Evolutionary conservation across 2,888 invertebrate species (phyloP).

Genomic region (Athrips mouffetella): DNA sequence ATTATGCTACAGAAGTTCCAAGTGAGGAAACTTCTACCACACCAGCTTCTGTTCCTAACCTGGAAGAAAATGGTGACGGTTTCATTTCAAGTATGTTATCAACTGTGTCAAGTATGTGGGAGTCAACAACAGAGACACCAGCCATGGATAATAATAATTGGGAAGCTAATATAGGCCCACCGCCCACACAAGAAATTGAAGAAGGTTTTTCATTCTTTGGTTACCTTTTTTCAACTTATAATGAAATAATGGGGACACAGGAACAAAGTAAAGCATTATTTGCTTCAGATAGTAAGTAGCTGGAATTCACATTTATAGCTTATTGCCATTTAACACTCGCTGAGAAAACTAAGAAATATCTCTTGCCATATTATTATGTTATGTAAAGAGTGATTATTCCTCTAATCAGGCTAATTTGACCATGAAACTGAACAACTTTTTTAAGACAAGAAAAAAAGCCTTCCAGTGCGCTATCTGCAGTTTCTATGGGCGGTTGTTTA

Average conservation of each 20-base stretch:
- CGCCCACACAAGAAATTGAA: slow-evolving; percentile 31
- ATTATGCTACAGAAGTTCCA: not conserved
- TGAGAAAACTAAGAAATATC: too few relatives aligned
- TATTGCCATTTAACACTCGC: too few relatives aligned
- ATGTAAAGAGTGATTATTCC: too few relatives aligned
- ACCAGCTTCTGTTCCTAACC: slow-evolving; percentile 23
- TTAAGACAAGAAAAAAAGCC: too few relatives aligned
- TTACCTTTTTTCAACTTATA: slow-evolving; percentile 52
- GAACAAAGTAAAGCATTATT: slow-evolving; percentile 61
- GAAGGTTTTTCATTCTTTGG: slow-evolving; percentile 56
- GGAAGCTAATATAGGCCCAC: slow-evolving; percentile 6
- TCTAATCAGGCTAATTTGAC: too few relatives aligned
- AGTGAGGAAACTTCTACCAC: slow-evolving; percentile 16
- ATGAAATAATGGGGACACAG: slow-evolving; percentile 52
- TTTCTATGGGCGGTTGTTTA: too few relatives aligned
- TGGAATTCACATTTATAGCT: not conserved
- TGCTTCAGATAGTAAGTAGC: slow-evolving; percentile 53
- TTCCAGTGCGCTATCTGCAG: too few relatives aligned
- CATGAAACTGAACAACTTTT: too few relatives aligned
- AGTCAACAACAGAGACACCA: slow-evolving; percentile 50
- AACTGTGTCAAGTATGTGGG: slow-evolving; percentile 56
- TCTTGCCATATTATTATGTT: too few relatives aligned
- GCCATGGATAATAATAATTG: not conserved
- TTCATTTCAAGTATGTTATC: slow-evolving; percentile 55
- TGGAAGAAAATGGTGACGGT: slow-evolving; percentile 37